phyloP scores from a whole-genome alignment of 2,888 invertebrate genomes.

The Tipula unca region DNA sequence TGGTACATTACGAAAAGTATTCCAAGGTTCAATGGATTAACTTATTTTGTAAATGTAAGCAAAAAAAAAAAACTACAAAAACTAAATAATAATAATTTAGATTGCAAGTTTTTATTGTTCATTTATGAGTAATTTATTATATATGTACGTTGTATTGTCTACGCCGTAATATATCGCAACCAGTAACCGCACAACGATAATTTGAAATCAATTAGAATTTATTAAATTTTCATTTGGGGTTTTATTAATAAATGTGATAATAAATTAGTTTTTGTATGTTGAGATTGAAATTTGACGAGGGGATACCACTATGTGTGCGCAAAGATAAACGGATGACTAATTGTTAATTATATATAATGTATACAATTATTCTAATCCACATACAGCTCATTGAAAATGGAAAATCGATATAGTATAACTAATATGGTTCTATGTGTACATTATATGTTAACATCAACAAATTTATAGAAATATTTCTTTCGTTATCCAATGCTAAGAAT shows the following conservation, averaged over 20 bases:
- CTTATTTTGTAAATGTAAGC: not conserved
- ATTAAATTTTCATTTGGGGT: not conserved
- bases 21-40: not conserved
- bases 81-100: not conserved
- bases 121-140: not conserved
- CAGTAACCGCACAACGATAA: not conserved
- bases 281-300: not conserved
- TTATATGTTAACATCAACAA: too few relatives aligned
- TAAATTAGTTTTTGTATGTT: not conserved
- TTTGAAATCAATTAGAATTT: not conserved
- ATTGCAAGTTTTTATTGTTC: not conserved
- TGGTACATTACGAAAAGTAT: not conserved
- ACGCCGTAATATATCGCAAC: not conserved
- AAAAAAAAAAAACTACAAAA: too few relatives aligned
- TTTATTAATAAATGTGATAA: not conserved
- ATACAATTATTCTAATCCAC: too few relatives aligned
- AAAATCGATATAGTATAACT: too few relatives aligned
- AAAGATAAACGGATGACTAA: too few relatives aligned
- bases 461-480: too few relatives aligned
- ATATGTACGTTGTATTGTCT: not conserved
- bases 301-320: too few relatives aligned
- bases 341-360: too few relatives aligned
- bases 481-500: too few relatives aligned
- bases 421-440: too few relatives aligned
- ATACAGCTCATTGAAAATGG: too few relatives aligned